Evolutionary conservation across 2,113 vertebrate genomes (phyloP).

Genomic region (Ursus arctos): DNA sequence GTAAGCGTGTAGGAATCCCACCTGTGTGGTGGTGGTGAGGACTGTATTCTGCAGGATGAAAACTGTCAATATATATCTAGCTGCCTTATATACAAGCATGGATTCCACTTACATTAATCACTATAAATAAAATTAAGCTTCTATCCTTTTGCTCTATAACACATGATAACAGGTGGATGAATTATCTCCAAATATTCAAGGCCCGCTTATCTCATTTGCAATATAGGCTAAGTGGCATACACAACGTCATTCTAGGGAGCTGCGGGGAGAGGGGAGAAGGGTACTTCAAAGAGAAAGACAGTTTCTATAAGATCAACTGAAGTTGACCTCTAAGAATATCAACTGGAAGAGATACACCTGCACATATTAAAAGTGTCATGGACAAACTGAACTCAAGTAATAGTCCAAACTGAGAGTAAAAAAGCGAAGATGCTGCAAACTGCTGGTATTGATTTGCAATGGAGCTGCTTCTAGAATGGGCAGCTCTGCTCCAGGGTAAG

Average conservation of each 20-base stretch:
- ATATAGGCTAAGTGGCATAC: background rate
- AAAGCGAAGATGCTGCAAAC: background rate
- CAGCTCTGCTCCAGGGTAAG: background rate
- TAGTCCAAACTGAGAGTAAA: background rate
- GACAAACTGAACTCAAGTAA: slow-evolving; percentile 8
- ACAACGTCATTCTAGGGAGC: background rate
- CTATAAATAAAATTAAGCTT: slow-evolving; percentile 37
- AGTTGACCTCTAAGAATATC: background rate
- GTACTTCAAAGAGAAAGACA: background rate
- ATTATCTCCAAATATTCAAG: slow-evolving; percentile 36
- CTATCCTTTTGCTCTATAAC: background rate
- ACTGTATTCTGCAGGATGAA: background rate
- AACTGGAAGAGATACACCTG: background rate
- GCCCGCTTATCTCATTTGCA: background rate
- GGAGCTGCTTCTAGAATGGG: background rate
- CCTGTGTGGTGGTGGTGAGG: background rate
- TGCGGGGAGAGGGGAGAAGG: background rate
- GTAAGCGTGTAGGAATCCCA: background rate
- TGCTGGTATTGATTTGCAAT: background rate
- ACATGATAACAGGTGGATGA: background rate
- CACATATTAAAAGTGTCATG: background rate
- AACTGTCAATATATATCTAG: background rate
- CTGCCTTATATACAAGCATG: background rate
- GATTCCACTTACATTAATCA: slow-evolving; percentile 15
- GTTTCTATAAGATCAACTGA: slow-evolving; percentile 1